phyloP scores from a whole-genome alignment of 2,113 vertebrate species.

The Indri indri region DNA sequence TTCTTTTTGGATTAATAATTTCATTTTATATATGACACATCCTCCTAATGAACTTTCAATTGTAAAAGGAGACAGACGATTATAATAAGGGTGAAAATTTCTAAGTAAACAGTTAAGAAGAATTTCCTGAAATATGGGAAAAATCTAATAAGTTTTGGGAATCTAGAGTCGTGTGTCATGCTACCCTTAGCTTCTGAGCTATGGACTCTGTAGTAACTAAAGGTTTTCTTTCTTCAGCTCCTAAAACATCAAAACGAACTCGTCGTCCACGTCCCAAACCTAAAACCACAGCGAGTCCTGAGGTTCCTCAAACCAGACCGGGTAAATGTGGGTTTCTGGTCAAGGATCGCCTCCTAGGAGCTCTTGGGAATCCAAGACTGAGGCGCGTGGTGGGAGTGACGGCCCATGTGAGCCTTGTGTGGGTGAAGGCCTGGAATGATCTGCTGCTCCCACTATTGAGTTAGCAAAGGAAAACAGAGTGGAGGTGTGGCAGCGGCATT shows the following conservation, averaged over 20 bases:
- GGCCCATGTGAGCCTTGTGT: not conserved
- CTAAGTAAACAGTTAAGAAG: not conserved
- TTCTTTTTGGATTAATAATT: not conserved
- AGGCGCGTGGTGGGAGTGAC: not conserved
- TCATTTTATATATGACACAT: not conserved
- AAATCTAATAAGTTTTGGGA: conserved; percentile 6
- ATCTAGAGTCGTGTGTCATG: not conserved
- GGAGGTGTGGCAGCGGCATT: not conserved
- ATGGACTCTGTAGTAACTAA: conserved; percentile 13
- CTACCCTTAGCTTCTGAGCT: not conserved
- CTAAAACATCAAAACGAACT: conserved; percentile 76
- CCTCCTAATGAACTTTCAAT: not conserved
- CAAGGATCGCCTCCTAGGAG: not conserved
- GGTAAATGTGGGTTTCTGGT: conserved; percentile 81
- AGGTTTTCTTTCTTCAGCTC: conserved; percentile 80
- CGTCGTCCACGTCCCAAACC: conserved; percentile 69
- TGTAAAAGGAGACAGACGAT: not conserved
- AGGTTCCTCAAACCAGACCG: conserved; percentile 71
- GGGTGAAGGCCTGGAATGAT: not conserved
- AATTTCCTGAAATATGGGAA: not conserved
- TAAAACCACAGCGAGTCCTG: conserved; percentile 76
- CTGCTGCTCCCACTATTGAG: not conserved
- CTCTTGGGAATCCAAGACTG: not conserved
- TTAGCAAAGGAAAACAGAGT: not conserved
- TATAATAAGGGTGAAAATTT: not conserved